These are phyloP conservation scores for Vulpes ferrilata DNA, from an alignment of 2,113 vertebrate genomes.

Conservation along the genomic window DNA sequence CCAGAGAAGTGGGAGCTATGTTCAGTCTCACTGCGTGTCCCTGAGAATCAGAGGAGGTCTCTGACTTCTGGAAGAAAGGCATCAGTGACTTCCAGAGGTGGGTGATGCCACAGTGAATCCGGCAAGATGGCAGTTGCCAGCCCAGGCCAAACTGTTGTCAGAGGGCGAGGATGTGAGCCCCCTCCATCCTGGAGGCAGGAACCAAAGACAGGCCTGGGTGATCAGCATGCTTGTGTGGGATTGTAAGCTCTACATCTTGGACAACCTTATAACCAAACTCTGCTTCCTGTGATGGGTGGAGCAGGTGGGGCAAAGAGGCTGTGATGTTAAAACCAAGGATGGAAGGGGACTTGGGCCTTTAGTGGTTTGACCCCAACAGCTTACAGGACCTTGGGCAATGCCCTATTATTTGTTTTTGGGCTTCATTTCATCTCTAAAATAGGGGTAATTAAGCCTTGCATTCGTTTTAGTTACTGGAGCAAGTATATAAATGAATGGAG, in stretches of 20 bases:
- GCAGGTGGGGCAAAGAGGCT: background rate
- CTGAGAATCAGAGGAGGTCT: background rate
- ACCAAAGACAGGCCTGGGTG: background rate
- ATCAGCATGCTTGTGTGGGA: background rate
- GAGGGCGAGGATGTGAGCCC: background rate
- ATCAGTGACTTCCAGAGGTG: accelerated
- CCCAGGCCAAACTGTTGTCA: background rate
- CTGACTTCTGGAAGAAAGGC: background rate
- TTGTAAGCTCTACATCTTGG: background rate
- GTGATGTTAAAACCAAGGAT: background rate
- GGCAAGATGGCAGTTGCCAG: background rate
- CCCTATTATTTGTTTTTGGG: background rate
- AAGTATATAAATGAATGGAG: background rate
- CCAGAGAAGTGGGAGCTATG: background rate
- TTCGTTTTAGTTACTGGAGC: background rate
- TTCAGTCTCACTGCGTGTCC: background rate
- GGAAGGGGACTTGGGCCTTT: background rate
- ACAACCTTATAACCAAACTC: accelerated
- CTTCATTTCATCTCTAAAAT: background rate
- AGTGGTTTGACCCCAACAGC: background rate
- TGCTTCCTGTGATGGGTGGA: background rate
- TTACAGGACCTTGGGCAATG: background rate
- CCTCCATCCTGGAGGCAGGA: accelerated
- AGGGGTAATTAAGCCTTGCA: background rate
- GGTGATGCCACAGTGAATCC: background rate